Evolutionary conservation across 2,797 vertebrate genomes (phyloP), one percentile per base, ranked within the genome.

Genomic region (Propithecus deckenii): DNA sequence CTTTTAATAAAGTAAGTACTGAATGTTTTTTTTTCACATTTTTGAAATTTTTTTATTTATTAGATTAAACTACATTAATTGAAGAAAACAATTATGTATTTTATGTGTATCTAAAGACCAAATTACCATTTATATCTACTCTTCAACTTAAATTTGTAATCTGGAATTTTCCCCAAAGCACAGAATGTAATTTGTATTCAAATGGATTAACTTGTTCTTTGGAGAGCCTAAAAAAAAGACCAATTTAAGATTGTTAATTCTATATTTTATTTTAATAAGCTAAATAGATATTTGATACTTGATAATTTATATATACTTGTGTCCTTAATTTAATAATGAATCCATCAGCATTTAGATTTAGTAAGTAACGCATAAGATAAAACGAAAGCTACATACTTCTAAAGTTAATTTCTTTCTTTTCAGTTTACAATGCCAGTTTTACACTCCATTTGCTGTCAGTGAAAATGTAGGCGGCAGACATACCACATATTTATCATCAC

Each of bases 111-210:
- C 86, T 85, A 57, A 89, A 86, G 84, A 76, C 50, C 65, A 84
- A 61, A 89, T 86, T 94, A 57, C 9, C 91, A 93, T 86, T 76
- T 91, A 85, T 89, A 86, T 78, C 25, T 94, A 18, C 43, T 96
- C 92, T 95, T 95, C 79, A 98, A 96, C 22, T 69, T 97, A 8
- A 89, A 72, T 97, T 96, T 97, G 76, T 97, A 74, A 67, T 59
- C 38, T 84, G 38, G 79, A 91, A 95, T 96, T 98, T 98, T 2
- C 92, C 28, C 78, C n/a, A 95, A 96, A 96, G 88, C 32, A 89
- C 13, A 90, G 50, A 97, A 48, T 97, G 28, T 74, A 55, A 97
- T 97, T 75, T 84, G 67, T 97, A 86, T 94, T 79, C 32, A 80
- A 46, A 57, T 93, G 46, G 55, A 85, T 93, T 94, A 96, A 75